phyloP scores from a whole-genome alignment of 2,888 invertebrate species.

The Mechanitis mazaeus region DNA sequence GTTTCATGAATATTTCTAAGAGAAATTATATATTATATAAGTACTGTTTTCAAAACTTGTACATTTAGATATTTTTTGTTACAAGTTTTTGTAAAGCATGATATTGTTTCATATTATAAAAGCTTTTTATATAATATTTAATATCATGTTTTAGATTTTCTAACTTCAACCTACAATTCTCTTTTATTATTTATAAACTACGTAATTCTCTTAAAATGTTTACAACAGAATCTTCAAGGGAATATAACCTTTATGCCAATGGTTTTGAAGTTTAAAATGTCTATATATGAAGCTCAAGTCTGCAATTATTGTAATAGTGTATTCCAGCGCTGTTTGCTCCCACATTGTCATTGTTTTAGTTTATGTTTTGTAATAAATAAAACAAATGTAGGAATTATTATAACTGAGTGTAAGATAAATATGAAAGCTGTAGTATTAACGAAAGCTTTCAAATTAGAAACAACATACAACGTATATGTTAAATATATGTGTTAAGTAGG shows the following conservation, averaged over 20 bases:
- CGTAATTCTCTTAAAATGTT: conserved; percentile 6
- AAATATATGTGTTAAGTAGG: too few relatives aligned
- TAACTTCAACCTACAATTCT: background rate
- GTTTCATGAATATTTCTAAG: conserved; percentile 1
- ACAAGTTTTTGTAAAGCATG: background rate
- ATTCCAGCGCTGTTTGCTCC: conserved; percentile 18
- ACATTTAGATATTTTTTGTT: background rate
- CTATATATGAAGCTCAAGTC: conserved; percentile 8
- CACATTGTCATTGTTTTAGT: conserved; percentile 16
- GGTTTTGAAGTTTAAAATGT: background rate
- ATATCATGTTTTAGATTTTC: background rate
- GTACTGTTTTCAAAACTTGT: background rate
- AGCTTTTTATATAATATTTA: background rate
- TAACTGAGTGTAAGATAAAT: conserved; percentile 6
- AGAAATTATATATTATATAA: background rate
- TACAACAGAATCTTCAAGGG: background rate
- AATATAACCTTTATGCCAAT: background rate
- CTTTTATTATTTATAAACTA: conserved; percentile 1
- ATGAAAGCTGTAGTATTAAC: background rate
- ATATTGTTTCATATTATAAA: conserved; percentile 1
- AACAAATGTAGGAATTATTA: conserved; percentile 3
- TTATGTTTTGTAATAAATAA: conserved; percentile 6
- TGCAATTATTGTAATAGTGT: conserved; percentile 23
- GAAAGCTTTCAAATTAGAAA: background rate
- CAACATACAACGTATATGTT: background rate